phyloP scores from a whole-genome alignment of 2,797 vertebrate genomes.

The Xenops minutus region DNA sequence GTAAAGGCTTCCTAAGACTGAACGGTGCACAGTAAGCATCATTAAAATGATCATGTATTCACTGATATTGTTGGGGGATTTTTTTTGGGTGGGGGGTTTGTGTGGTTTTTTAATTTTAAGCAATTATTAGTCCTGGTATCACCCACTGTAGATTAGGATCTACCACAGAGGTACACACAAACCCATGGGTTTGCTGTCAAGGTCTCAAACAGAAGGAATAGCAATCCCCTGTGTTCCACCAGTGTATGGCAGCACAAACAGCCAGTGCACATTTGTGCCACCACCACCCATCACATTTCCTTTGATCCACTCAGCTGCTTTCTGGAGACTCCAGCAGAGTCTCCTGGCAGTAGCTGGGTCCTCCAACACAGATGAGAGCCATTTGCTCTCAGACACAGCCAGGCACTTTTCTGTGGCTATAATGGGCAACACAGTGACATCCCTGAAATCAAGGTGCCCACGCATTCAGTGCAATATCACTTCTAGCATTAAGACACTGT shows the following conservation, averaged over 20 bases:
- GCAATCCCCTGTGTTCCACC: neutral
- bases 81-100: neutral
- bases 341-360: neutral
- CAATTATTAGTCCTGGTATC: neutral
- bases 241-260: neutral
- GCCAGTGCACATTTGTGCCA: neutral
- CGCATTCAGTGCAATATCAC: fast-evolving
- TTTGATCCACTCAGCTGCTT: neutral
- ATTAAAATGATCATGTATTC: neutral
- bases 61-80: neutral
- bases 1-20: neutral
- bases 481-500: neutral
- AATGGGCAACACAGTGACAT: neutral
- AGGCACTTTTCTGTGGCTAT: neutral
- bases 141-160: neutral
- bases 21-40: neutral
- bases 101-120: neutral
- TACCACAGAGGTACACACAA: neutral
- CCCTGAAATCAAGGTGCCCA: neutral
- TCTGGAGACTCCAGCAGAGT: neutral
- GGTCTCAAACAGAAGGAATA: neutral
- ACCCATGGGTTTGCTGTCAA: neutral
- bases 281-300: neutral
- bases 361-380: neutral
- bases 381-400: neutral